Conservation (phyloP, 2,113 vertebrate species). For the Vulpes vulpes region DNA sequence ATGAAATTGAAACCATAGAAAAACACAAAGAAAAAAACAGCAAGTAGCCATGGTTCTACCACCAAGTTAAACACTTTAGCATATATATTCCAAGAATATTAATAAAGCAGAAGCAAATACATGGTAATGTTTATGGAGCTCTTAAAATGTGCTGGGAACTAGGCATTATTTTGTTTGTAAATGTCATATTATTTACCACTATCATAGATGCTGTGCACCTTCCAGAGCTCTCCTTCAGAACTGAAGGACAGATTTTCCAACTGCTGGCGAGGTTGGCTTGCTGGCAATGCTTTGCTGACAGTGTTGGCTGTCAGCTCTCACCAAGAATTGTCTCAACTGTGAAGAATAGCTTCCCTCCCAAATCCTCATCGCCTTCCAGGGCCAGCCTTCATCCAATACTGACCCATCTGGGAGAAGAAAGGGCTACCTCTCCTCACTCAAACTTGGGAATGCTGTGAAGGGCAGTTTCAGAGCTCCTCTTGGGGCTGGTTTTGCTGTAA, state of each 20-base stretch:
- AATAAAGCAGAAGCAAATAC: background rate
- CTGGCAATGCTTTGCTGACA: background rate
- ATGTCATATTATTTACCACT: background rate
- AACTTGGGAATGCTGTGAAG: background rate
- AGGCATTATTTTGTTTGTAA: background rate
- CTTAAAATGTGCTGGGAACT: background rate
- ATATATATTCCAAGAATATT: background rate
- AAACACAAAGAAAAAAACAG: background rate
- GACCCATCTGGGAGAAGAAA: background rate
- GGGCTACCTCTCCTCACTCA: fast-evolving
- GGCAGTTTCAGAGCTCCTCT: background rate
- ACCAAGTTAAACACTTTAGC: slow-evolving; percentile 1
- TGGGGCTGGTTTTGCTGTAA: background rate
- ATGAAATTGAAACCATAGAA: background rate
- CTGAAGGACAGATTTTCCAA: background rate
- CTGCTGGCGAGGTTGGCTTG: background rate
- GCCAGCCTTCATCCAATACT: background rate
- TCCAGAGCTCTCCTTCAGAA: background rate
- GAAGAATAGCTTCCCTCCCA: background rate
- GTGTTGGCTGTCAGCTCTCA: background rate
- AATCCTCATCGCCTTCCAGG: too few species aligned
- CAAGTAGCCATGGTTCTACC: background rate
- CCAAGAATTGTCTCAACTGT: background rate
- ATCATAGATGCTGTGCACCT: background rate
- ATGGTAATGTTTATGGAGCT: background rate